Conservation (phyloP, 2,113 vertebrate genomes). For the Benitochromis conjunctus region DNA sequence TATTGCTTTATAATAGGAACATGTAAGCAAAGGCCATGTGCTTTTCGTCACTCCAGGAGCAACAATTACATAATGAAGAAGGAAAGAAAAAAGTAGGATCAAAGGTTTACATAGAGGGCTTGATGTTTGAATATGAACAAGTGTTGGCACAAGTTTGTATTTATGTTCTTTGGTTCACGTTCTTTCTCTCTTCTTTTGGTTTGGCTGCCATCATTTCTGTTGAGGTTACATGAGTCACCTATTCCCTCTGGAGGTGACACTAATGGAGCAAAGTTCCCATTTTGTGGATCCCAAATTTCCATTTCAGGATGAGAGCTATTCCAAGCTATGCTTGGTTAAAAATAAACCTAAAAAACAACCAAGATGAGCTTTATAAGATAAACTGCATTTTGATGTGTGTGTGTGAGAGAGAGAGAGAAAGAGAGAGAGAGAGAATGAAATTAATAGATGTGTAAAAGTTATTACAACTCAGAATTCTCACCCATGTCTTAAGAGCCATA, state of each 20-base stretch:
- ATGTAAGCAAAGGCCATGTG: constrained; percentile 65
- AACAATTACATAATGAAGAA: neutral
- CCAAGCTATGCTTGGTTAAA: constrained; percentile 16
- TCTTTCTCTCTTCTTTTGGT: neutral
- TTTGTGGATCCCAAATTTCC: constrained; percentile 45
- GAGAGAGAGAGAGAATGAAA: neutral
- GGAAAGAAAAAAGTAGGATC: neutral
- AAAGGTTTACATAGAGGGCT: neutral
- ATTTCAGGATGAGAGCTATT: constrained; percentile 52
- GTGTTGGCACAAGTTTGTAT: neutral
- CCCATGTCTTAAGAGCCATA: neutral
- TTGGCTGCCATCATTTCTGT: neutral
- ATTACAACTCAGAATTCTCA: neutral
- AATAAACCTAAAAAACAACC: constrained; percentile 19
- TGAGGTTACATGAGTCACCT: constrained; percentile 36
- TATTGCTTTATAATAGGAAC: constrained; percentile 64
- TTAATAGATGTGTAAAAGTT: constrained; percentile 23
- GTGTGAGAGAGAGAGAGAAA: neutral
- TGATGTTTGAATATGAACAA: neutral
- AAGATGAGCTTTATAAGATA: constrained; percentile 7
- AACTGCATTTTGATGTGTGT: neutral
- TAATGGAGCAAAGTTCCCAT: constrained; percentile 44
- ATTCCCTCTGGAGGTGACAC: constrained; percentile 32
- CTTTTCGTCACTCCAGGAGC: constrained; percentile 34
- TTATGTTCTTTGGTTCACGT: neutral